Evolutionary conservation across 1,140 invertebrate genomes (phyloP).

Genomic region (Drosophila leontia): DNA sequence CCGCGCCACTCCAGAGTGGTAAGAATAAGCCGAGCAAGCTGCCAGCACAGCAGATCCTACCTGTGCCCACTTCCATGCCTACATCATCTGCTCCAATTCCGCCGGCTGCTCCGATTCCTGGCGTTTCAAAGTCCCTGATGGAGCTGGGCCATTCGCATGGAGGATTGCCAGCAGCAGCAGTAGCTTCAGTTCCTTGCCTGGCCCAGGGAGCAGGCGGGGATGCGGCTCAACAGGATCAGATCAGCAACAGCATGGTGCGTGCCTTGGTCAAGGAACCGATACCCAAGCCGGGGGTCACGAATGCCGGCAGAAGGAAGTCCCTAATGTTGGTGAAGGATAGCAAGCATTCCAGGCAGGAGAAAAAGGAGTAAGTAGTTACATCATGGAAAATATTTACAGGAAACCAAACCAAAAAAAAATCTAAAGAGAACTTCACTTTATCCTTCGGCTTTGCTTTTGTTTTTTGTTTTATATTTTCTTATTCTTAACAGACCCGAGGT

Average conservation of each 20-base stretch:
- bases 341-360: slow-evolving; percentile 68
- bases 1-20: slow-evolving; percentile 23
- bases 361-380: slow-evolving; percentile 59
- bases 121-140: slow-evolving; percentile 26
- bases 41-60: slow-evolving; percentile 29
- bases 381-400: background rate
- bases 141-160: slow-evolving; percentile 33
- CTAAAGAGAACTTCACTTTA: background rate
- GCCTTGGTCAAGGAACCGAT: slow-evolving; percentile 60
- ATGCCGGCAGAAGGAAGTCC: slow-evolving; percentile 55
- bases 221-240: slow-evolving; percentile 3
- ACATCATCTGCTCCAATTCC: background rate
- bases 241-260: slow-evolving; percentile 53
- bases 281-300: slow-evolving; percentile 8
- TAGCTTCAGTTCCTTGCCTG: slow-evolving; percentile 23
- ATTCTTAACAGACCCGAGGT: slow-evolving; percentile 88
- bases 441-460: no score
- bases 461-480: no score
- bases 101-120: background rate
- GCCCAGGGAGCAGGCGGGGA: slow-evolving; percentile 3
- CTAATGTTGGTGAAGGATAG: slow-evolving; percentile 66
- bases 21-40: slow-evolving; percentile 37
- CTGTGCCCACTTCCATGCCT: slow-evolving; percentile 10
- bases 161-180: background rate
- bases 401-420: background rate